A percentile compares a stretch with the other conserved stretches of the same genome.
Conservation (phyloP, 2,113 vertebrate genomes). For the Laticauda laticaudata region DNA sequence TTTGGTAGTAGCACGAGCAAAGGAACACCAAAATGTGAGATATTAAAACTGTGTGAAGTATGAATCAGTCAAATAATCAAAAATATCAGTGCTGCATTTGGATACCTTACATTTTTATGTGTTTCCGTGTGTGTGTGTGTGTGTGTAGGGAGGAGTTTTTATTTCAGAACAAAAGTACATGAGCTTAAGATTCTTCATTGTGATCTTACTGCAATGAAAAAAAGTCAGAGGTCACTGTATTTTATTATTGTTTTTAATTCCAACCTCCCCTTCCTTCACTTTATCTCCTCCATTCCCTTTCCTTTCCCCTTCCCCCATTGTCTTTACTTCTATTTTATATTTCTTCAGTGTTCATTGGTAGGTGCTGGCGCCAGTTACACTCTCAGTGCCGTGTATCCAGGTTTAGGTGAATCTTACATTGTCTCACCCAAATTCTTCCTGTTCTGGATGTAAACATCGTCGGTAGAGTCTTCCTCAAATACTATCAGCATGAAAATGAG, state of each 20-base stretch:
- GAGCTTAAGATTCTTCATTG: not conserved
- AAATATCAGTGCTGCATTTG: not conserved
- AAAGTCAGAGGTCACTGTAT: no score
- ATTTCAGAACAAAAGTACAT: not conserved
- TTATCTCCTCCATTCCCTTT: no score
- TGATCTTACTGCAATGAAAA: no score
- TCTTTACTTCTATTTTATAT: no score
- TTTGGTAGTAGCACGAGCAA: not conserved
- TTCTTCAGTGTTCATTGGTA: not conserved
- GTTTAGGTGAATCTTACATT: not conserved
- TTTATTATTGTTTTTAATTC: no score
- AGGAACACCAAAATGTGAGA: not conserved
- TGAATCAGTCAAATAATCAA: not conserved
- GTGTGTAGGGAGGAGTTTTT: not conserved
- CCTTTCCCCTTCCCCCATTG: no score
- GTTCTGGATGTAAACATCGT: rapidly evolving
- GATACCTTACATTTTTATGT: not conserved
- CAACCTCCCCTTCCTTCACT: no score
- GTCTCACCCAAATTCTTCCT: no score
- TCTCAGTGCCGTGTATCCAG: not conserved
- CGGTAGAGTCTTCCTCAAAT: not conserved
- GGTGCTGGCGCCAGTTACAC: not conserved
- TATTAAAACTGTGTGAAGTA: not conserved
- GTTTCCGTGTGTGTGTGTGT: no score
- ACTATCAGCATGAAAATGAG: not conserved